A percentile compares a stretch with the other conserved stretches of the same genome.
These are phyloP conservation scores for Rhinella marina DNA, from an alignment of 2,797 vertebrate species.

Conservation along the genomic window DNA sequence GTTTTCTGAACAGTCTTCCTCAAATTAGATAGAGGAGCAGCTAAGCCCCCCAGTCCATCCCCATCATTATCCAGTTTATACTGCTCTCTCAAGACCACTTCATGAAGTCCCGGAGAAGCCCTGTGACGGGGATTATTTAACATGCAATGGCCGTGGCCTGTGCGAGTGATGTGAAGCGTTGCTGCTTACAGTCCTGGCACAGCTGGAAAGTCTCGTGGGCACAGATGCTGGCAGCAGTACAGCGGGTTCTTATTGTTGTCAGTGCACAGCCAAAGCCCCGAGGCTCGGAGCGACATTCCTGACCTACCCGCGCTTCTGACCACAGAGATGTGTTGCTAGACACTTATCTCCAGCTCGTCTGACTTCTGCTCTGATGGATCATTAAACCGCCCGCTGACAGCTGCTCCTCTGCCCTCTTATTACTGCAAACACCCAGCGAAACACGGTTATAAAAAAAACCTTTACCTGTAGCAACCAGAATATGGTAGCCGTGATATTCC, in stretches of 20 bases:
- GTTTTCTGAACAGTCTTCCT: background rate
- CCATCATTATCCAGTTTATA: too few species aligned
- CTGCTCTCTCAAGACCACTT: background rate
- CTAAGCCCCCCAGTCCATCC: background rate
- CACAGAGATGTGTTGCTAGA: constrained; percentile 8
- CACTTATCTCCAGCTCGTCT: background rate
- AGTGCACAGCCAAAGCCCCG: background rate
- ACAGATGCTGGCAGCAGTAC: background rate
- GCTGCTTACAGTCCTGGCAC: background rate
- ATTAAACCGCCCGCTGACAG: background rate
- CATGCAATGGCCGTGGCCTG: background rate
- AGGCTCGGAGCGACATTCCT: background rate
- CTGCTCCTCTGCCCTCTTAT: background rate
- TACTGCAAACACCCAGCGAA: background rate
- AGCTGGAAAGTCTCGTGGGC: background rate
- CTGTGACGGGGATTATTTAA: background rate
- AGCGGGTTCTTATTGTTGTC: constrained; percentile 19
- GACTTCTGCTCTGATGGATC: background rate
- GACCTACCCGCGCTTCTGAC: background rate
- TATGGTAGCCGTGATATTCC: background rate
- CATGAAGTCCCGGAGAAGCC: background rate
- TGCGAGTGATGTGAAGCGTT: constrained; percentile 4
- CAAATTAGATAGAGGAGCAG: background rate
- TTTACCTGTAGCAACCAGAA: background rate
- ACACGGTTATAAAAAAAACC: background rate